Base-by-base conservation (phyloP, 2,113 vertebrate species). In the Ciconia boyciana region DNA sequence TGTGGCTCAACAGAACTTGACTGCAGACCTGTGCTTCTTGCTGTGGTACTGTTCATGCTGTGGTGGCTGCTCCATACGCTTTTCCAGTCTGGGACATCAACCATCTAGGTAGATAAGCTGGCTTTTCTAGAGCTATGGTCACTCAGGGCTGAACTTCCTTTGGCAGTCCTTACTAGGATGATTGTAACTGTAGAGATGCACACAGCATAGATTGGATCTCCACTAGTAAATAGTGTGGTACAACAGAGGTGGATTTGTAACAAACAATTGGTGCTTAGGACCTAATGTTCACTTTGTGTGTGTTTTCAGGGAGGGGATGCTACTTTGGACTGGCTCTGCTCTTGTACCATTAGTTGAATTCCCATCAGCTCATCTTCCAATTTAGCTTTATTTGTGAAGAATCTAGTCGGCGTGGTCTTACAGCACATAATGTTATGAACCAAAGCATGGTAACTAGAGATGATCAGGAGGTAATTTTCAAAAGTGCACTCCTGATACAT, bases 231-330 rank as follows among this genome's bases (percentile, higher is more conserved):
- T 17, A 46, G 13, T 16, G 6, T 36, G 17, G 7, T 36, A 25
- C 9, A 31, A 17, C 0, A 0, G 10, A 43, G 8, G 20, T 58
- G 43, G 64, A 52, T 87, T 71, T 31, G 28, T 61, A 83, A 61
- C 26, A 60, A 90, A 39, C 7, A 55, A 5, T n/a, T 71, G 32
- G 13, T 68, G 24, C 49, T 72, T 70, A 48, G 41, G 49, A 36
- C 22, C 13, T 43, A 3, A 36, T 17, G 15, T 34, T 76, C 7
- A 26, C 32, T 41, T 62, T 21, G 22, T 51, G 6, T 62, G 51
- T 52, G 31, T 62, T 78, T 71, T 75, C 25, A 36, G 32, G 51
- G 66, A 36, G 19, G 9, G 10, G 3, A 16, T 49, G 11, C 49
- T 78, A 39, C 55, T 84, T 91, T 28, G 57, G 34, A 18, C 10